Evolutionary conservation across 2,113 vertebrate genomes (phyloP).

Genomic region (Balaeniceps rex): DNA sequence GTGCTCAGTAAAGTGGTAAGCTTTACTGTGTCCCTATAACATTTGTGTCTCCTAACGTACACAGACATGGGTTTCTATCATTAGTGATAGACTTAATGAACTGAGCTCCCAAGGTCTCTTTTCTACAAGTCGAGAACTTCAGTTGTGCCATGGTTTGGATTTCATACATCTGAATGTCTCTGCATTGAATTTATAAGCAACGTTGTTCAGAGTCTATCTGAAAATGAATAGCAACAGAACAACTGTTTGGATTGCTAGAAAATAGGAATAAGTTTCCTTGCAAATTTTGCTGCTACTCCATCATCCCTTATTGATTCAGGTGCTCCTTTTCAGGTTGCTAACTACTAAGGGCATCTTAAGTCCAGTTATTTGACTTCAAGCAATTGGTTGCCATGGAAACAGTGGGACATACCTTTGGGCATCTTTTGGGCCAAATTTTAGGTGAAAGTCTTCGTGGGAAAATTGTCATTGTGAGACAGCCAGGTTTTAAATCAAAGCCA

Average conservation of each 20-base stretch:
- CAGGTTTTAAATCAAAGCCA: conserved; percentile 14
- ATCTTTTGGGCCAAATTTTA: conserved; percentile 27
- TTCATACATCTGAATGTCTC: not conserved
- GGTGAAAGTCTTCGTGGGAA: conserved; percentile 10
- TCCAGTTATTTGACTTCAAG: conserved; percentile 4
- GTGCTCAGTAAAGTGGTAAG: not conserved
- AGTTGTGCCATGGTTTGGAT: not conserved
- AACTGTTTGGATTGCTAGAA: not conserved
- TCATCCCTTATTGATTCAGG: not conserved
- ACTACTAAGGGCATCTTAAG: not conserved
- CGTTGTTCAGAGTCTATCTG: not conserved
- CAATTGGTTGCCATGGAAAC: not conserved
- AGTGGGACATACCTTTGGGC: not conserved
- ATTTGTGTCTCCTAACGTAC: not conserved
- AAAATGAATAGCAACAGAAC: not conserved
- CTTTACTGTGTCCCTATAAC: not conserved
- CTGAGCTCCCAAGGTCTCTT: not conserved
- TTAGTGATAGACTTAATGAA: not conserved
- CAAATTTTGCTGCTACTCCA: not conserved
- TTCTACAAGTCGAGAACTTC: not conserved
- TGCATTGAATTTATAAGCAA: not conserved
- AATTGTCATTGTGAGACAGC: not conserved
- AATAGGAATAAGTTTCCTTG: not conserved
- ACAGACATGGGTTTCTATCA: not conserved
- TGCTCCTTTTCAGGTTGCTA: not conserved